These are phyloP conservation scores for Hypomesus transpacificus DNA, from an alignment of 2,113 vertebrate genomes.

Conservation along the genomic window DNA sequence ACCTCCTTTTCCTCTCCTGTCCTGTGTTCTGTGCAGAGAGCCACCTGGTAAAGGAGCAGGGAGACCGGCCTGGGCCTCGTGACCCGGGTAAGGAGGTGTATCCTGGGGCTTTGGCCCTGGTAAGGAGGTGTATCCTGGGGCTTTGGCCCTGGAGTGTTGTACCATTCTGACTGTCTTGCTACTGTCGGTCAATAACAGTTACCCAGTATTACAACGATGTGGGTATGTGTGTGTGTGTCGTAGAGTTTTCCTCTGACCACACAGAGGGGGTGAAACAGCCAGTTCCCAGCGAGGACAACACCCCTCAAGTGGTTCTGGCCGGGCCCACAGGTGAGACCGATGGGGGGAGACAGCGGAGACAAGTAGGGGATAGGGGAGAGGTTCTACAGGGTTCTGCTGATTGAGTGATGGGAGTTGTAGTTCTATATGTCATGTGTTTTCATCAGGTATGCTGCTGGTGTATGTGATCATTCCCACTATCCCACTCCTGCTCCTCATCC, in stretches of 20 bases:
- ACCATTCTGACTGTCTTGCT: background rate
- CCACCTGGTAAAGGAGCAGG: constrained; percentile 64
- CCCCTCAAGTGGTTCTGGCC: constrained; percentile 53
- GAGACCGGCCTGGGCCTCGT: constrained; percentile 52
- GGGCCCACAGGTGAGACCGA: constrained; percentile 62
- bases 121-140: constrained; percentile 25
- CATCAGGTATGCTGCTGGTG: constrained; percentile 87
- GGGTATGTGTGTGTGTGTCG: constrained; percentile 34
- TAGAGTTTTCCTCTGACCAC: constrained; percentile 70
- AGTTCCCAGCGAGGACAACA: constrained; percentile 27
- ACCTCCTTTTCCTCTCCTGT: background rate
- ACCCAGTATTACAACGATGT: background rate
- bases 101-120: constrained; percentile 36
- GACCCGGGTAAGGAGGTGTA: constrained; percentile 46
- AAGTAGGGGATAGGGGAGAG: background rate
- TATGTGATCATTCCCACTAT: constrained; percentile 95
- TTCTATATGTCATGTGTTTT: constrained; percentile 2
- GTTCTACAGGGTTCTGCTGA: background rate
- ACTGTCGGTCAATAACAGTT: background rate
- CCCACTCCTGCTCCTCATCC: constrained; percentile 89
- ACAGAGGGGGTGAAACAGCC: constrained; percentile 50
- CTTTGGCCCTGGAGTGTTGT: background rate
- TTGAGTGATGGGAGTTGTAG: background rate
- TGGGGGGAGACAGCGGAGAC: background rate
- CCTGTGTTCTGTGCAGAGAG: constrained; percentile 48